phyloP scores from a whole-genome alignment of 2,888 invertebrate genomes.

The Beris chalybata region DNA sequence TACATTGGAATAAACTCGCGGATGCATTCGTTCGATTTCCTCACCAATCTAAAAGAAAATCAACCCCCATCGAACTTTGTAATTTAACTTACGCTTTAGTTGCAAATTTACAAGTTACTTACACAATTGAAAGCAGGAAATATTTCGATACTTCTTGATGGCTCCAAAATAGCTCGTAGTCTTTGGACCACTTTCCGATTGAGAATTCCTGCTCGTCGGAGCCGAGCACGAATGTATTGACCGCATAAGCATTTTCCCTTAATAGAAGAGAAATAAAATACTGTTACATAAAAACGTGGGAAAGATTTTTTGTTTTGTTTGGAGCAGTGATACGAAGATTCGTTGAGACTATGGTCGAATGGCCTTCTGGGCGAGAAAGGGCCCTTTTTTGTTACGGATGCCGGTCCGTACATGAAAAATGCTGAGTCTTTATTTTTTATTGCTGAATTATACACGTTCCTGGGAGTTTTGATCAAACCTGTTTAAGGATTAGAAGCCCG shows the following conservation, averaged over 20 bases:
- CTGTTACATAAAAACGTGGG: no score
- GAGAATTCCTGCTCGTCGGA: slow-evolving; percentile 73
- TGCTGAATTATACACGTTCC: no score
- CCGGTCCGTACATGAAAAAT: no score
- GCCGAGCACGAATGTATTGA: slow-evolving; percentile 73
- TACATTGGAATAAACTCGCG: slow-evolving; percentile 72
- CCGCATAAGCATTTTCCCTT: slow-evolving; percentile 72
- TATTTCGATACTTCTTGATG: slow-evolving; percentile 62
- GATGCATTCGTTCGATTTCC: slow-evolving; percentile 77
- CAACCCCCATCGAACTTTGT: background rate
- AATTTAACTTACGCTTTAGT: background rate
- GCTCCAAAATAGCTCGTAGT: slow-evolving; percentile 63
- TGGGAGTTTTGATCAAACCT: no score
- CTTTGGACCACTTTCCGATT: slow-evolving; percentile 73
- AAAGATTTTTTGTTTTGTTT: no score
- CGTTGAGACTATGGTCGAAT: no score
- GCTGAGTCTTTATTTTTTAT: no score
- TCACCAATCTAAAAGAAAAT: slow-evolving; percentile 60
- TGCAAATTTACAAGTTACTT: slow-evolving; percentile 38
- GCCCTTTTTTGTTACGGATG: no score
- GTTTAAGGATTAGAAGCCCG: no score
- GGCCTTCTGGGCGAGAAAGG: no score
- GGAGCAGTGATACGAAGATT: no score
- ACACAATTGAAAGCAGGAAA: slow-evolving; percentile 66
- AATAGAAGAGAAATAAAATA: background rate